These are phyloP conservation scores for Uropetala carovei DNA, from an alignment of 2,888 invertebrate genomes.

Conservation along the genomic window DNA sequence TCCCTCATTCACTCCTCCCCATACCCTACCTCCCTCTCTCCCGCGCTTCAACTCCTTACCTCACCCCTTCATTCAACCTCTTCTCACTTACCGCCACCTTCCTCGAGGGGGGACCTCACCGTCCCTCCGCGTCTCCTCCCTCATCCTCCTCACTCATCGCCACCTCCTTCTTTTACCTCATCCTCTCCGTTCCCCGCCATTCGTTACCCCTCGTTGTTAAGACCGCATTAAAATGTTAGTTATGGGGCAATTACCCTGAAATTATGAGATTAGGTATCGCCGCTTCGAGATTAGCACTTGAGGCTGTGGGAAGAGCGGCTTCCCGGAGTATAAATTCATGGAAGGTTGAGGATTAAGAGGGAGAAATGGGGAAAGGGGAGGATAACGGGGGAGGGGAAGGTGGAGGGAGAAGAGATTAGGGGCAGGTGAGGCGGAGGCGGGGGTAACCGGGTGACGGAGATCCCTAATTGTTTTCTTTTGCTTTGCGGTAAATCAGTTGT, in stretches of 20 bases:
- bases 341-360: no score
- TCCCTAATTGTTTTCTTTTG: conserved; percentile 10
- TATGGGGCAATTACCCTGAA: conserved; percentile 62
- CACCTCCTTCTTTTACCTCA: background rate
- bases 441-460: background rate
- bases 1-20: background rate
- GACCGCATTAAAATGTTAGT: conserved; percentile 61
- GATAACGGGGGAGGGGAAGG: background rate
- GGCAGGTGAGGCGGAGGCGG: background rate
- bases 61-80: background rate
- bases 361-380: background rate
- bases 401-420: background rate
- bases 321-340: conserved; percentile 14
- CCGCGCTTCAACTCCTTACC: background rate
- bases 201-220: conserved; percentile 21
- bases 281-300: conserved; percentile 34
- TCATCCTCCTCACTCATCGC: background rate
- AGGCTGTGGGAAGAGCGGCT: conserved; percentile 9
- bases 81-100: background rate
- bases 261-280: conserved; percentile 56
- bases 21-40: background rate
- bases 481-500: conserved; percentile 31
- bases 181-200: background rate
- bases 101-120: no score
- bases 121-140: background rate